phyloP scores from a whole-genome alignment of 2,888 invertebrate genomes.

The Cephonodes hylas region DNA sequence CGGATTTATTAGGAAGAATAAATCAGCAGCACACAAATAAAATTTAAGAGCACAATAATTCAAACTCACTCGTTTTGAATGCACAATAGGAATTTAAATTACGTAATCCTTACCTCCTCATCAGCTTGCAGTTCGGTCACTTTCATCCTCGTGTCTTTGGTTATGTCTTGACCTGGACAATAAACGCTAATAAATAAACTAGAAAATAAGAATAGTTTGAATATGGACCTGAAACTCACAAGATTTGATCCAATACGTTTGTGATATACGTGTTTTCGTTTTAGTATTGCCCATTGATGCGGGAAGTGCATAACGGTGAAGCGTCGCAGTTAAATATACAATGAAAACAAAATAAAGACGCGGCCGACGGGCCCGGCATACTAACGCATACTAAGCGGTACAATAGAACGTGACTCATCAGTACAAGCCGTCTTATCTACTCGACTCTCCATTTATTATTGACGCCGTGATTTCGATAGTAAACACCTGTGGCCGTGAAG shows the following conservation, averaged over 20 bases:
- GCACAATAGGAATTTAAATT: not conserved
- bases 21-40: too few relatives aligned
- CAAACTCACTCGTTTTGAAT: not conserved
- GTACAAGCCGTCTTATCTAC: slow-evolving; percentile 70
- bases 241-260: slow-evolving; percentile 56
- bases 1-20: too few relatives aligned
- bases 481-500: slow-evolving; percentile 29
- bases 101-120: slow-evolving; percentile 62
- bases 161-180: slow-evolving; percentile 77
- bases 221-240: slow-evolving; percentile 52
- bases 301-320: slow-evolving; percentile 57
- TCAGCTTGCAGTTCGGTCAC: slow-evolving; percentile 71
- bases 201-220: not conserved
- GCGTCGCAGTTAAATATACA: slow-evolving; percentile 33
- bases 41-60: not conserved
- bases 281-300: slow-evolving; percentile 65
- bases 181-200: slow-evolving; percentile 23
- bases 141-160: slow-evolving; percentile 77
- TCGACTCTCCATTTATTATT: slow-evolving; percentile 42
- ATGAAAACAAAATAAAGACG: slow-evolving; percentile 39
- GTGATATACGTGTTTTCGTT: slow-evolving; percentile 50
- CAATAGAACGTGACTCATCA: slow-evolving; percentile 55
- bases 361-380: slow-evolving; percentile 55
- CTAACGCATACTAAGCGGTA: slow-evolving; percentile 65
- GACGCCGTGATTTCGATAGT: slow-evolving; percentile 41